Base-by-base conservation (phyloP, 1,140 invertebrate genomes). In the Batillaria attramentaria region DNA sequence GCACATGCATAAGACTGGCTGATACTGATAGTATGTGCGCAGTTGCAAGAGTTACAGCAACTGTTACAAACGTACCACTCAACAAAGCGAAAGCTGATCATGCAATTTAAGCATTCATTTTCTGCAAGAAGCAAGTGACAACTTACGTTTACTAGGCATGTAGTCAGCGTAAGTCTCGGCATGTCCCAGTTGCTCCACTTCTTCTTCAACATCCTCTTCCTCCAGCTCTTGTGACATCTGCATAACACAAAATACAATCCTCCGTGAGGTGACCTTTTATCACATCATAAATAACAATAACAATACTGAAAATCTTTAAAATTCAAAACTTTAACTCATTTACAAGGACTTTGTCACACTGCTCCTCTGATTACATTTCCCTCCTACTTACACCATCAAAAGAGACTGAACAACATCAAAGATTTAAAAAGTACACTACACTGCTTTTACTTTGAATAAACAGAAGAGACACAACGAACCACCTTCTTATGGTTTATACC, bases 91-190 rank as follows among this genome's bases (percentile, higher is more conserved):
- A n/a, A n/a, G n/a, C n/a, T n/a, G n/a, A n/a, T n/a, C n/a, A n/a
- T n/a, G n/a, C n/a, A n/a, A n/a, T n/a, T n/a, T n/a, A n/a, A n/a
- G n/a, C n/a, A n/a, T n/a, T n/a, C n/a, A n/a, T n/a, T n/a, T n/a
- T n/a, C n/a, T n/a, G n/a, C n/a, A n/a, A n/a, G n/a, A n/a, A n/a
- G n/a, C n/a, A n/a, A n/a, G n/a, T n/a, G n/a, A n/a, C n/a, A 18
- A 82, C 92, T 92, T 92, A 97, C 96, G 93, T 94, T 99, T 99
- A 1, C 95, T 93, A 6, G 98, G 98, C 95, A 97, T 98, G 88
- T 99, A 99, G 87, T 99, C 97, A 33, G 97, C 95, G 89, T 99
- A 99, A 0, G 98, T 99, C 92, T 99, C 98, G 0, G 97, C 97
- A 42, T 98, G 96, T 28, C 97, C 97, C 93, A 99, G 95, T 86